These are phyloP conservation scores for Cistogaster globosa DNA, from an alignment of 2,888 invertebrate genomes.

Conservation along the genomic window DNA sequence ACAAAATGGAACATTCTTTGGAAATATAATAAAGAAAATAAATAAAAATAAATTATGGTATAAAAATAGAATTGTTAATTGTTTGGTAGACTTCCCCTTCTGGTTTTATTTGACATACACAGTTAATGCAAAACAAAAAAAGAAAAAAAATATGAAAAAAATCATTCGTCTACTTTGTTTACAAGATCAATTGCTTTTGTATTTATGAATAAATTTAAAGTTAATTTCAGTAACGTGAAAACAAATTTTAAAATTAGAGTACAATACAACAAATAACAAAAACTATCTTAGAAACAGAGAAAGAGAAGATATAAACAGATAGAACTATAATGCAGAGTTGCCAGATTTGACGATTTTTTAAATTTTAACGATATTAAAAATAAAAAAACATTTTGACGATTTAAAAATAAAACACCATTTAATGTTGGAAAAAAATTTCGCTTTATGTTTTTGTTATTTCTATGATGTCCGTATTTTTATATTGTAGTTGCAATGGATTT, in stretches of 20 bases:
- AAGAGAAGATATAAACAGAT: background rate
- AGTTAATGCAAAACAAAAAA: too few species aligned
- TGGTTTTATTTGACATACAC: background rate
- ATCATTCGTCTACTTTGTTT: conserved; percentile 8
- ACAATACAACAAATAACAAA: background rate
- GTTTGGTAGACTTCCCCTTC: conserved; percentile 29
- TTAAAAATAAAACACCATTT: too few species aligned
- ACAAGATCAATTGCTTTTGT: conserved; percentile 15
- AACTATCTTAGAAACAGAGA: background rate
- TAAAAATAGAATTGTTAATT: conserved; percentile 60
- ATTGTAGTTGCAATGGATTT: too few species aligned
- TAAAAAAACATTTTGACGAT: too few species aligned
- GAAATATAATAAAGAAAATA: conserved; percentile 12
- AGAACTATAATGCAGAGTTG: too few species aligned
- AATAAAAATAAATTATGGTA: conserved; percentile 7
- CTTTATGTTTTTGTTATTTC: too few species aligned
- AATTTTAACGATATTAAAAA: too few species aligned
- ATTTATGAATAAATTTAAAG: conserved; percentile 19
- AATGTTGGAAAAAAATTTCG: too few species aligned
- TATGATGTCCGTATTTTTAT: too few species aligned
- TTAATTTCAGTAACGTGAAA: conserved; percentile 8
- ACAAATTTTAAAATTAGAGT: conserved; percentile 15
- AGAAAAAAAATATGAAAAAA: background rate
- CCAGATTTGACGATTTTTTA: too few species aligned
- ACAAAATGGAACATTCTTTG: conserved; percentile 8